Conservation (phyloP, 1,140 invertebrate genomes). For the Chironomus tepperi region DNA sequence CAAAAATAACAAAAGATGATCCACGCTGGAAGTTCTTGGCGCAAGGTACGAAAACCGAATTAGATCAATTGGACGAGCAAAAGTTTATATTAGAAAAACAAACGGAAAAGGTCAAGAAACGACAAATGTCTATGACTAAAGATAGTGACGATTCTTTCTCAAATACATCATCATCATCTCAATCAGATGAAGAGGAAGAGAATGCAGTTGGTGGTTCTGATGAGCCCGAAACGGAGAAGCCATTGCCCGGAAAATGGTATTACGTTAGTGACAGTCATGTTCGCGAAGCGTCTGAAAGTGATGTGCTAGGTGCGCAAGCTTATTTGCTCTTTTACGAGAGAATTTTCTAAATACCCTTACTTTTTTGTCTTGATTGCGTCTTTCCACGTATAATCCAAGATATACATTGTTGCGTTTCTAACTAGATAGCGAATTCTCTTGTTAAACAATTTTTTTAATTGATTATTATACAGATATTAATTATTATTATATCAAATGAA, state of each 20-base stretch:
- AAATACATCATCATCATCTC: constrained; percentile 43
- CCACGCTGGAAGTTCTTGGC: constrained; percentile 60
- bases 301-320: constrained; percentile 81
- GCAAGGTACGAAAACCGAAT: constrained; percentile 43
- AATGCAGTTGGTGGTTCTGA: constrained; percentile 31
- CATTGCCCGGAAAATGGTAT: constrained; percentile 80
- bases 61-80: constrained; percentile 37
- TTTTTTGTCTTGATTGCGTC: too few species aligned
- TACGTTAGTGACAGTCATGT: constrained; percentile 85
- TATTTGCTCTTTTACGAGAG: constrained; percentile 96
- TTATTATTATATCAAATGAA: too few species aligned
- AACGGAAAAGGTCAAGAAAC: constrained; percentile 38
- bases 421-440: too few species aligned
- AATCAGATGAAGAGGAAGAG: constrained; percentile 35
- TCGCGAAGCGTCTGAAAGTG: constrained; percentile 64
- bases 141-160: constrained; percentile 44
- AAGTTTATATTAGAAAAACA: constrained; percentile 35
- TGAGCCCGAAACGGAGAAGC: constrained; percentile 39
- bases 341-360: constrained; percentile 49
- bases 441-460: too few species aligned
- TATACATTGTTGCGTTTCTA: too few species aligned
- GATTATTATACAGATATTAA: too few species aligned
- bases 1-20: constrained; percentile 47
- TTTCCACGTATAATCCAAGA: too few species aligned
- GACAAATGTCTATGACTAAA: constrained; percentile 33